Conservation (phyloP, 2,113 vertebrate species). For the Trichomycterus rosablanca region DNA sequence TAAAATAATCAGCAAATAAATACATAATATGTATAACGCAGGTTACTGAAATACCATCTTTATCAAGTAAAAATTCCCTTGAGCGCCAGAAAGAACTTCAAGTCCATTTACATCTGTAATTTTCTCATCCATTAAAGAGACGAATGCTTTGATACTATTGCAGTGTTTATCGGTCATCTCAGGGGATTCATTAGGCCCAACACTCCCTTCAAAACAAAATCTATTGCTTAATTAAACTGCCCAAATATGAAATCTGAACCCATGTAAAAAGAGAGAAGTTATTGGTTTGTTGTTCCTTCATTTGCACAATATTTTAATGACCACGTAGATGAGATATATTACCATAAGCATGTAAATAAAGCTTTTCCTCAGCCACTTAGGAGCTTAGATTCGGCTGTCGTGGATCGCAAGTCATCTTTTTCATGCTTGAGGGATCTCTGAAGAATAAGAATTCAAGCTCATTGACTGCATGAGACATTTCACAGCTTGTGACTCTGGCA, state of each 20-base stretch:
- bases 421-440: constrained; percentile 68
- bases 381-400: constrained; percentile 77
- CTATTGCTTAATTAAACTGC: constrained; percentile 99
- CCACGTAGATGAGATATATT: constrained; percentile 71
- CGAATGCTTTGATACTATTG: constrained; percentile 96
- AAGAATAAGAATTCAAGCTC: constrained; percentile 78
- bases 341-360: constrained; percentile 77
- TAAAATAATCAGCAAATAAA: constrained; percentile 42
- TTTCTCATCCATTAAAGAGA: constrained; percentile 95
- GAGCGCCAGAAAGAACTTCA: constrained; percentile 69
- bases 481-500: constrained; percentile 86
- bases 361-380: constrained; percentile 73
- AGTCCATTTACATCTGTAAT: constrained; percentile 88
- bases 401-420: constrained; percentile 69
- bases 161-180: constrained; percentile 89
- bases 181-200: constrained; percentile 93
- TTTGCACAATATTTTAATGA: constrained; percentile 81
- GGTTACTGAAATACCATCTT: constrained; percentile 68
- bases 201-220: constrained; percentile 96
- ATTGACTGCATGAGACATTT: constrained; percentile 80
- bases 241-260: constrained; percentile 94
- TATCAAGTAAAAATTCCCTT: constrained; percentile 71
- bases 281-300: constrained; percentile 76
- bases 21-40: constrained; percentile 58
- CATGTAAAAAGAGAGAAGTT: constrained; percentile 84